These are phyloP conservation scores for Montipora foliosa DNA, from an alignment of 64 coral and sea anemone genomes.

Conservation along the genomic window DNA sequence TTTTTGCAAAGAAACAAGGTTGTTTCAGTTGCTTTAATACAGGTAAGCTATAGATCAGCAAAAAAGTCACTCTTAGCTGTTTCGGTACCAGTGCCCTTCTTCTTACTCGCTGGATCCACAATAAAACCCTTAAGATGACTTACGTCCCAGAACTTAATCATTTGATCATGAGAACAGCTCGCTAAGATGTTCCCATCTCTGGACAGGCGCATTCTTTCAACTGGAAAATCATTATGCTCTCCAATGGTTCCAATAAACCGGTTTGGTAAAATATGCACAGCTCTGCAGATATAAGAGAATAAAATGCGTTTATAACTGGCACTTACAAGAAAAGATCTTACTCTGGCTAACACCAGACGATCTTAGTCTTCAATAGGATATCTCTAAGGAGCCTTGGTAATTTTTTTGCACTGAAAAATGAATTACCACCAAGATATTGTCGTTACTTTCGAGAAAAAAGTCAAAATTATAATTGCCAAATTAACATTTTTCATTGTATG, in stretches of 20 bases:
- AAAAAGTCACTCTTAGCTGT: slow-evolving; percentile 73
- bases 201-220: slow-evolving; percentile 89
- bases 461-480: too few relatives aligned
- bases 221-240: slow-evolving; percentile 91
- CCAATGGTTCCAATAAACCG: slow-evolving; percentile 84
- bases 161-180: slow-evolving; percentile 95
- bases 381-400: too few relatives aligned
- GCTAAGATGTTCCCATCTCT: slow-evolving; percentile 73
- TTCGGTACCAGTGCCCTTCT: slow-evolving; percentile 19
- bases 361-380: too few relatives aligned
- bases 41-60: slow-evolving; percentile 75
- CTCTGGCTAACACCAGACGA: too few relatives aligned
- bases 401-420: too few relatives aligned
- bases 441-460: too few relatives aligned
- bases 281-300: slow-evolving; percentile 31
- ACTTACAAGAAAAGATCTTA: too few relatives aligned
- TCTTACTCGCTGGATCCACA: slow-evolving; percentile 65
- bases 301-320: too few relatives aligned
- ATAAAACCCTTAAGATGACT: slow-evolving; percentile 63
- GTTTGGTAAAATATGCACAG: slow-evolving; percentile 92
- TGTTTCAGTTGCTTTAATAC: too few relatives aligned
- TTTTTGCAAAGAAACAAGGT: too few relatives aligned
- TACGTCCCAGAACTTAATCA: slow-evolving; percentile 91
- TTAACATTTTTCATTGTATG: too few relatives aligned
- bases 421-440: too few relatives aligned